Percentiles rank a stretch among this genome's conserved stretches.
phyloP scores from a whole-genome alignment of 2,113 vertebrate genomes.

The Barnardius zonarius region DNA sequence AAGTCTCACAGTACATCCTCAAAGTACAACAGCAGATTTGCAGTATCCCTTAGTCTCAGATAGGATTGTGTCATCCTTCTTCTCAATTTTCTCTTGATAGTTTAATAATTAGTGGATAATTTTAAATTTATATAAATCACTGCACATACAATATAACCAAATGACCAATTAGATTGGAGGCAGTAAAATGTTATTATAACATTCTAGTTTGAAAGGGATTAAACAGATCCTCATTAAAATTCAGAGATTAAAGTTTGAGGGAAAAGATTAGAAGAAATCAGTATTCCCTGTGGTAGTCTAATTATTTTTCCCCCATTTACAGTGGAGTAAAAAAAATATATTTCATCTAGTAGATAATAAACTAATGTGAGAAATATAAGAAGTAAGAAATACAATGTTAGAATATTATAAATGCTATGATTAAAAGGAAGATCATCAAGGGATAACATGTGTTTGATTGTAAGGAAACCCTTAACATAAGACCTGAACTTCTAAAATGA shows the following conservation, averaged over 20 bases:
- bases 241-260: neutral
- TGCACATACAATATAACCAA: neutral
- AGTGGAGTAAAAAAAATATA: neutral
- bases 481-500: neutral
- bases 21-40: neutral
- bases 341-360: neutral
- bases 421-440: neutral
- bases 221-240: constrained; percentile 26
- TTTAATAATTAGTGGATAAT: neutral
- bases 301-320: neutral
- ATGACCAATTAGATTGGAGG: neutral
- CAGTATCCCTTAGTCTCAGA: neutral
- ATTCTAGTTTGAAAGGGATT: neutral
- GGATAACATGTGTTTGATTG: neutral
- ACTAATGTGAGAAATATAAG: neutral
- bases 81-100: neutral
- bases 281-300: neutral
- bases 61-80: neutral
- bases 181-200: neutral
- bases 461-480: neutral
- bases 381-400: neutral
- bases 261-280: constrained; percentile 18
- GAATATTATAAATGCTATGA: neutral
- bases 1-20: neutral
- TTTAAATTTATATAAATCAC: neutral